Evolutionary conservation across 2,797 vertebrate species (phyloP).

Genomic region (Rhinella marina): DNA sequence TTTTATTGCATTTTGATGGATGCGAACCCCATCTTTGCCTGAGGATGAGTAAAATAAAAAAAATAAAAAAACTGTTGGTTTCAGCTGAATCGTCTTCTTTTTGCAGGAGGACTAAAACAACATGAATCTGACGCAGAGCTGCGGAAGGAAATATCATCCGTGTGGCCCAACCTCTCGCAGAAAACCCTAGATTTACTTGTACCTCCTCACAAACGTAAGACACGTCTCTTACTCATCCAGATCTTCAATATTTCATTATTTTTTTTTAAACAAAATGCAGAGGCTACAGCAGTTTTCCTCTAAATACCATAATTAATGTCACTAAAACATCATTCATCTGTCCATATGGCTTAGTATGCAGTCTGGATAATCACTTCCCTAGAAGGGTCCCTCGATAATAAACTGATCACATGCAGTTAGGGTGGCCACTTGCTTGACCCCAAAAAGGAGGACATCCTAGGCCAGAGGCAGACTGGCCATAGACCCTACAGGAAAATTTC

Average conservation of each 20-base stretch:
- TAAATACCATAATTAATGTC: not conserved
- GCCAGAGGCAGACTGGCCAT: too few relatives aligned
- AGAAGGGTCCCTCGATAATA: too few relatives aligned
- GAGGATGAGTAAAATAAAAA: not conserved
- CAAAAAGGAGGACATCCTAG: too few relatives aligned
- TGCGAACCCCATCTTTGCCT: not conserved
- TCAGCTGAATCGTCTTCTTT: not conserved
- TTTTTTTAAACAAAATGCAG: too few relatives aligned
- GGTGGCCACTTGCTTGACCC: too few relatives aligned
- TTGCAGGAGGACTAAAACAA: conserved; percentile 84
- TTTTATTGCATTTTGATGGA: too few relatives aligned
- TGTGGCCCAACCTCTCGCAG: conserved; percentile 93
- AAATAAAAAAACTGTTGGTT: not conserved
- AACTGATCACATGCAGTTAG: too few relatives aligned
- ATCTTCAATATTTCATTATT: not conserved
- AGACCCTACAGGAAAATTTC: too few relatives aligned
- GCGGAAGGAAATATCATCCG: conserved; percentile 87
- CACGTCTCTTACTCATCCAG: too few relatives aligned
- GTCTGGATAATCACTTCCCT: too few relatives aligned
- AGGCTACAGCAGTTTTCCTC: too few relatives aligned
- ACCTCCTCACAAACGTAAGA: conserved; percentile 92
- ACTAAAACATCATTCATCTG: not conserved
- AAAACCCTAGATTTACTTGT: conserved; percentile 93
- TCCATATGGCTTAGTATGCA: not conserved
- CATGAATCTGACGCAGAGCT: conserved; percentile 87